Evolutionary conservation across 1,140 invertebrate species (phyloP).

Genomic region (Steinernema khuongi): DNA sequence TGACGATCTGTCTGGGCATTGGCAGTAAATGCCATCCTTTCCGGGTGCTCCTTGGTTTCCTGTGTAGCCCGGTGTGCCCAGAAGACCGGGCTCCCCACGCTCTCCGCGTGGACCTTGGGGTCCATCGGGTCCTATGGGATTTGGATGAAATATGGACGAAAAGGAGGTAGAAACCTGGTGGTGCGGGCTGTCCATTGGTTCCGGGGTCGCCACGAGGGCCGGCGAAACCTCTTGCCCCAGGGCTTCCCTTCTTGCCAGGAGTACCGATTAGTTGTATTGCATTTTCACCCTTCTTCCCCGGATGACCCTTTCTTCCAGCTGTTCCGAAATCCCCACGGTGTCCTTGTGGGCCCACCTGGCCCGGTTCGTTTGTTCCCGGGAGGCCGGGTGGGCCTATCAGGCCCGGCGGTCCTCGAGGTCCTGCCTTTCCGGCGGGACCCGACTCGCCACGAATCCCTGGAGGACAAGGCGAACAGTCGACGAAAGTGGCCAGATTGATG

Average conservation of each 20-base stretch:
- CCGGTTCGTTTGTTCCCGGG: not conserved
- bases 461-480: not conserved
- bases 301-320: not conserved
- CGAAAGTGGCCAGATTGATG: not conserved
- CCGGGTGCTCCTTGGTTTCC: not conserved
- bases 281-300: not conserved
- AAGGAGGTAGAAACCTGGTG: not conserved
- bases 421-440: not conserved
- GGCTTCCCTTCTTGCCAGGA: not conserved
- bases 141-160: not conserved
- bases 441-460: not conserved
- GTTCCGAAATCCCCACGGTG: not conserved
- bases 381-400: not conserved
- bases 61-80: not conserved
- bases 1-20: conserved; percentile 3
- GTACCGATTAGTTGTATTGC: not conserved
- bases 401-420: not conserved
- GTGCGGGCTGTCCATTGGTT: not conserved
- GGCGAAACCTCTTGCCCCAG: not conserved
- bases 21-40: conserved; percentile 4
- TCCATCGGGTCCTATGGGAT: not conserved
- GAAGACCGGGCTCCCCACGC: not conserved
- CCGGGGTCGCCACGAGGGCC: not conserved
- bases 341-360: not conserved
- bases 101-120: conserved; percentile 5